phyloP scores from a whole-genome alignment of 2,888 invertebrate genomes.

The Pheosia tremula region DNA sequence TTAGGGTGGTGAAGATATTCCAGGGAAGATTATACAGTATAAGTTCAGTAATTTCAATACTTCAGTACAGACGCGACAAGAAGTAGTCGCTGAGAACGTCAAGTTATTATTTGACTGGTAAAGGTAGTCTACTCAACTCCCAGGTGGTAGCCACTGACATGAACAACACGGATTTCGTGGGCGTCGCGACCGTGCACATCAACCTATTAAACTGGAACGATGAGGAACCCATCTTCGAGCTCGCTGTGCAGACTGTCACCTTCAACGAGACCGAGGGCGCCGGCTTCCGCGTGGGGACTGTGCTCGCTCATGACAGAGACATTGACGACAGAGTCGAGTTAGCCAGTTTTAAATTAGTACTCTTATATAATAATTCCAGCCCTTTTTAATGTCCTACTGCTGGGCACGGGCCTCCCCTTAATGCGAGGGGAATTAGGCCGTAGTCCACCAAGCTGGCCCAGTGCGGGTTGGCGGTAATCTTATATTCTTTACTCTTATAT shows the following conservation, averaged over 20 bases:
- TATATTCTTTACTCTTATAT: no score
- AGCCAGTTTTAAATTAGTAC: conserved; percentile 43
- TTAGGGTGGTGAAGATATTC: no score
- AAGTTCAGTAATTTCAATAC: no score
- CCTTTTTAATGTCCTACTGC: no score
- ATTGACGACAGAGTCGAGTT: conserved; percentile 84
- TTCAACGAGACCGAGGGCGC: conserved; percentile 84
- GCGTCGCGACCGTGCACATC: conserved; percentile 73
- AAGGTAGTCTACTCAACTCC: no score
- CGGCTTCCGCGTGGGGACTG: conserved; percentile 75
- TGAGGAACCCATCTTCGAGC: conserved; percentile 86
- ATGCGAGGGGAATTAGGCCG: no score
- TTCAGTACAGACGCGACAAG: no score
- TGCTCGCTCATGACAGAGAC: conserved; percentile 86
- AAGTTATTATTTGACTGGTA: not conserved
- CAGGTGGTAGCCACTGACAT: conserved; percentile 68
- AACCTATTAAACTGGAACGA: conserved; percentile 88
- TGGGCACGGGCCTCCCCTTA: no score
- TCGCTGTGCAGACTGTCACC: conserved; percentile 55
- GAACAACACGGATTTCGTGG: conserved; percentile 53
- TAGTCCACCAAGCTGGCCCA: no score
- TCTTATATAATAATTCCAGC: no score
- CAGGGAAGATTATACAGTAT: no score
- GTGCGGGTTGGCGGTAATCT: no score
- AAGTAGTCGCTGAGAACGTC: not conserved